Base-by-base conservation (phyloP, 2,888 invertebrate species). In the Perdita meconis region DNA sequence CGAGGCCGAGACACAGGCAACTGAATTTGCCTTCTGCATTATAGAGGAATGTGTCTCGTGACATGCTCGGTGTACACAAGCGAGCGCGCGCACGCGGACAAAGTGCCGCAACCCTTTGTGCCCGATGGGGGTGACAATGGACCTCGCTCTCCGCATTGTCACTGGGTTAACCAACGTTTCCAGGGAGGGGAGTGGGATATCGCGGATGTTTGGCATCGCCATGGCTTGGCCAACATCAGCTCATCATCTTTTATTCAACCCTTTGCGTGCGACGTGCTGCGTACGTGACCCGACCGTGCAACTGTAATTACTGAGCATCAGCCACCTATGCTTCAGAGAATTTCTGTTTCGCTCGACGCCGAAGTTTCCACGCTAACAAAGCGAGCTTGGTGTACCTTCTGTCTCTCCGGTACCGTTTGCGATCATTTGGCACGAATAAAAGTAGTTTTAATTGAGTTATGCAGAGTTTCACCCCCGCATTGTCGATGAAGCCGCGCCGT, bases 111-210 rank as follows among this genome's bases (percentile, higher is more conserved):
- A 76, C 76, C 82, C 83, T 88, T 88, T 89, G 87, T 89, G 42
- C 80, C 69, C 80, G 73, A 83, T 70, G 80, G 80, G 86, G 86
- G 83, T 86, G 86, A 84, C 87, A 86, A 82, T 85, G 76, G 87
- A 83, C 81, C 85, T 84, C 75, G 86, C 82, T 85, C 79, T 86
- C 83, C 81, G 89, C 87, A 90, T 92, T 92, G 91, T 91, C 90
- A 90, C 89, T 80, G 83, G 86, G 86, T 91, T 91, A 90, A 91
- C 90, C 90, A 91, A 90, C 87, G 85, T 81, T 84, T 81, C 72
- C 81, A 73, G 63, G 74, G 65, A 16, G 74, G 68, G n/a, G 30
- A 30, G 30, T 4, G 40, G 55, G 63, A 73, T 80, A 72, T 82
- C 81, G 80, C 42, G 78, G 78, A 81, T 83, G 84, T 84, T 83